Base-by-base conservation (phyloP, 1,140 invertebrate genomes). In the Psilanteris sp. region DNA sequence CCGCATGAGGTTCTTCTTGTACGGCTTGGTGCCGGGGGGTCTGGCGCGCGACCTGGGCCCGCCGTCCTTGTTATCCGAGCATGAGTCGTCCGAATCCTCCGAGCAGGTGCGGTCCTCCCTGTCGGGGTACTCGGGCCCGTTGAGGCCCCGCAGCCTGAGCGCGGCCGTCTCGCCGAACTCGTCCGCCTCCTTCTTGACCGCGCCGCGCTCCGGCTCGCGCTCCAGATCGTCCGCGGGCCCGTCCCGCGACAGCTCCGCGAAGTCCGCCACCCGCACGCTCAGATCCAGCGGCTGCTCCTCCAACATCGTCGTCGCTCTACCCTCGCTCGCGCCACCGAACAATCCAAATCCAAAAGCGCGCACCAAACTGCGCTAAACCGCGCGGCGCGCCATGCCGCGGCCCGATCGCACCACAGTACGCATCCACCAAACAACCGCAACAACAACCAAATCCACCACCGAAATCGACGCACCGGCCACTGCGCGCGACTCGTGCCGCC, bases 1-100 rank as follows among this genome's bases (percentile, higher is more conserved):
- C 89, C 93, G 94, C 91, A 96, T 95, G 77, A 96, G 91, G 82
- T 92, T 94, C 87, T 96, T 96, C 89, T 96, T 96, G 90, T 95
- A 96, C 11, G 94, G 93, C 81, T 95, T 94, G 50, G 91, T 92
- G 68, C 91, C 87, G 2, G 87, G 87, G 3, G 84, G 84, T 36
- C 85, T 80, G 9, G 83, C 79, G 4, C 87, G 79, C 20, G 80
- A 79, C 43, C 84, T 84, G 39, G 52, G 36, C 7, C 46, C 72
- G 6, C 68, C 82, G 54, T 87, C 82, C 59, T 87, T 86, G 36
- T 86, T 83, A 64, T 85, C 85, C 22, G 90, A 91, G 74, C 91
- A 92, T 8, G 93, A 94, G 82, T 94, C 93, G 78, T 94, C 93
- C 32, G 93, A 94, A 67, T 94, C 93, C 1, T 92, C 93, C 59